These are phyloP conservation scores for Clarias macrocephalus DNA, from an alignment of 2,113 vertebrate genomes.

Conservation along the genomic window DNA sequence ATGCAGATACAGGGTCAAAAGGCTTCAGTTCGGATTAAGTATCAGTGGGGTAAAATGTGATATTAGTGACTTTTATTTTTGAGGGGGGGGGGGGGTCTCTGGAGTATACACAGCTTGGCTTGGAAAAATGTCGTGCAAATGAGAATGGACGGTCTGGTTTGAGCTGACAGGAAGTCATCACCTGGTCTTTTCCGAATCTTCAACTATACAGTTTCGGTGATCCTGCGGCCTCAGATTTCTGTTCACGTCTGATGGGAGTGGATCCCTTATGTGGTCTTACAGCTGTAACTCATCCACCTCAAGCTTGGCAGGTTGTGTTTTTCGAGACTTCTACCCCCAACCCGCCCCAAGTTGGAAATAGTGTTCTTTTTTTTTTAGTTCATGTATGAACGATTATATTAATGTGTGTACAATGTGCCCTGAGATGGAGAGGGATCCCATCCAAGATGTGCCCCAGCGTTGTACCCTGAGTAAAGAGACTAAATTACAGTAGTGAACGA, in stretches of 20 bases:
- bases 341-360: background rate
- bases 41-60: background rate
- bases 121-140: background rate
- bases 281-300: background rate
- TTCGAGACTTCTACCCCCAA: background rate
- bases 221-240: background rate
- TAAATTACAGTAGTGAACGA: background rate
- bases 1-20: background rate
- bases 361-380: too few species aligned
- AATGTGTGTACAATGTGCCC: background rate
- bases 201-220: background rate
- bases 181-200: background rate
- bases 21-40: background rate
- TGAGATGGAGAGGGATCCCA: background rate
- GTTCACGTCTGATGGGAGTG: background rate
- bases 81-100: background rate
- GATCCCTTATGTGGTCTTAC: background rate
- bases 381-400: background rate
- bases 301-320: background rate
- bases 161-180: background rate
- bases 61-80: background rate
- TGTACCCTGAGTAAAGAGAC: background rate
- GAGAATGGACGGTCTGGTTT: background rate
- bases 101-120: background rate
- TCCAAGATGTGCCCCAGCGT: background rate